Evolutionary conservation across 2,113 vertebrate genomes (phyloP), one percentile per base, ranked within the genome.

Genomic region (Plecotus auritus): DNA sequence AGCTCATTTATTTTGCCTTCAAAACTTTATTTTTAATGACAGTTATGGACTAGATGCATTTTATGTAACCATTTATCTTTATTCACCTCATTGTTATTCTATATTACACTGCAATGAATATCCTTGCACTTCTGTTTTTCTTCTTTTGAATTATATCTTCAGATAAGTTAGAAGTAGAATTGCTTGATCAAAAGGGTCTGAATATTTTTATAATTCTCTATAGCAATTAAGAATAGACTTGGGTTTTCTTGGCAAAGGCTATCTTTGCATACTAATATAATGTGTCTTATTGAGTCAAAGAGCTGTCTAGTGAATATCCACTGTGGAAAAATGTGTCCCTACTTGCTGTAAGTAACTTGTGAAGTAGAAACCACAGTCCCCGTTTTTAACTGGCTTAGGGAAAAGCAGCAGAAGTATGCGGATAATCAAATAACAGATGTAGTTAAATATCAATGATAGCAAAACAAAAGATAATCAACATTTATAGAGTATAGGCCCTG

Each of bases 1-100:
- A 66, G 4, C 4, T 22, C 37, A 14, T 83, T 94, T 88, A 42
- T 77, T 67, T 93, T 42, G 26, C 66, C 23, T 83, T 90, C 26
- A 85, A 51, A 95, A 66, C 30, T 90, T 93, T 73, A 49, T 70
- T 69, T 95, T 94, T 88, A 93, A 73, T 76, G 66, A 47, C 18
- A 45, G 0, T 82, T 35, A 42, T 85, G 35, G 40, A 23, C n/a
- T 69, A 70, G 61, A 74, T 69, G 37, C 3, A 54, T 92, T 95
- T 92, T 85, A 76, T 45, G 70, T 89, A 51, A 67, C 4, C 42
- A 32, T 72, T n/a, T 4, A 32, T 3, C 20, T 73, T 78, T n/a
- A 37, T 40, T 61, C 14, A 67, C 4, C 37, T 18, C 35, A 59
- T 3, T 70, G 7, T 85, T 67, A 85, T 10, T 80, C 3, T 76